Conservation (phyloP, 2,888 invertebrate genomes). For the Leucoma salicis region DNA sequence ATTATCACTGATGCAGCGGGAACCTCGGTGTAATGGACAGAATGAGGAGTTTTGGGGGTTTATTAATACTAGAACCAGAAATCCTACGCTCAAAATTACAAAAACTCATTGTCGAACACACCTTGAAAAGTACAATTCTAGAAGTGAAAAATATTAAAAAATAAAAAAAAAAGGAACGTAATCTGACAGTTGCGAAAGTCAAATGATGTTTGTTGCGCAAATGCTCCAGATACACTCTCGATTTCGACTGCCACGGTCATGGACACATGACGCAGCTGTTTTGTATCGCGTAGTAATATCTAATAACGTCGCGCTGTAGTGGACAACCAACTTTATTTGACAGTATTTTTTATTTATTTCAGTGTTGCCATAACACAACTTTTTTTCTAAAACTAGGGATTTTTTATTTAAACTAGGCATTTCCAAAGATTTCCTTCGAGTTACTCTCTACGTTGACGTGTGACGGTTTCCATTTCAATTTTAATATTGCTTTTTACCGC, state of each 20-base stretch:
- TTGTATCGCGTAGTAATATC: slow-evolving; percentile 28
- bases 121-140: no score
- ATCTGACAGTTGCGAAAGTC: slow-evolving; percentile 24
- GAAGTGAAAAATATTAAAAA: no score
- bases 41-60: no score
- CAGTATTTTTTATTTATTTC: slow-evolving; percentile 2
- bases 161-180: slow-evolving; percentile 7
- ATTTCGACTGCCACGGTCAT: slow-evolving; percentile 67
- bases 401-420: no score
- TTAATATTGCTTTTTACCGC: slow-evolving; percentile 10
- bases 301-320: slow-evolving; percentile 29
- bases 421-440: no score
- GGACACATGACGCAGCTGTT: slow-evolving; percentile 53
- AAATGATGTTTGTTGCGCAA: slow-evolving; percentile 39
- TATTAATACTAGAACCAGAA: no score
- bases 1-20: no score
- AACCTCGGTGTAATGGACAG: no score
- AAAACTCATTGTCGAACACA: no score
- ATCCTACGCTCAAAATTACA: no score
- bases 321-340: slow-evolving; percentile 22
- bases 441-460: background rate
- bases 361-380: background rate
- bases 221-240: slow-evolving; percentile 65
- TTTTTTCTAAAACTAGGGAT: background rate
- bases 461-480: background rate